These are phyloP conservation scores for Dendrocincla fuliginosa DNA, from an alignment of 2,797 vertebrate species.

Conservation along the genomic window DNA sequence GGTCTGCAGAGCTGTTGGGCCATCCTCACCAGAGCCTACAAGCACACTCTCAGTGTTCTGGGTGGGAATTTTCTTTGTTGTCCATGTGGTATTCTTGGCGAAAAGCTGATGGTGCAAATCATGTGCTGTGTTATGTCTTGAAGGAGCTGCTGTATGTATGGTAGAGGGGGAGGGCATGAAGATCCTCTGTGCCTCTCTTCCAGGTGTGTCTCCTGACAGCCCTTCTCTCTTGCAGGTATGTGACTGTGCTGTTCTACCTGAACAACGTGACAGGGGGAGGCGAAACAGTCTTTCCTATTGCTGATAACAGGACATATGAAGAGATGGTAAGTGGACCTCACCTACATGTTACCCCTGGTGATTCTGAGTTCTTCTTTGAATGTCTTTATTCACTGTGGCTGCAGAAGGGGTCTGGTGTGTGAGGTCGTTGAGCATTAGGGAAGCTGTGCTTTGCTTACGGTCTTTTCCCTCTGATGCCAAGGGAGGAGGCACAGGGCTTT, in stretches of 20 bases:
- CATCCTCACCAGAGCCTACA: background rate
- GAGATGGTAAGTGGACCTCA: conserved; percentile 85
- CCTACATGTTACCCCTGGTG: background rate
- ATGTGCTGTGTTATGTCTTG: background rate
- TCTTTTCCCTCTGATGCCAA: background rate
- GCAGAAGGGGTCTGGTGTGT: background rate
- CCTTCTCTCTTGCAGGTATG: conserved; percentile 84
- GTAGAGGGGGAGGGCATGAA: background rate
- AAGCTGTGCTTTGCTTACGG: fast-evolving
- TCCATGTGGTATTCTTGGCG: background rate
- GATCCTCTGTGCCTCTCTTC: background rate
- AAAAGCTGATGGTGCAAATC: background rate
- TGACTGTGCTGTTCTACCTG: conserved; percentile 98
- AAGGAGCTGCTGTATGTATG: background rate
- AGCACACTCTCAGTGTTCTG: fast-evolving
- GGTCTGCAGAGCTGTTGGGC: background rate
- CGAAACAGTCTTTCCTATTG: conserved; percentile 97
- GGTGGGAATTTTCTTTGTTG: background rate
- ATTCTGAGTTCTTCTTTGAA: background rate
- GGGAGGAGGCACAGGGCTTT: background rate
- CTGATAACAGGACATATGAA: conserved; percentile 98
- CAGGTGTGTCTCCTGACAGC: background rate
- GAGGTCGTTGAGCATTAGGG: background rate
- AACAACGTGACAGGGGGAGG: conserved; percentile 97
- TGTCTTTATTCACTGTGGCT: background rate